phyloP scores from a whole-genome alignment of 2,113 vertebrate genomes.

The Nerophis lumbriciformis region DNA sequence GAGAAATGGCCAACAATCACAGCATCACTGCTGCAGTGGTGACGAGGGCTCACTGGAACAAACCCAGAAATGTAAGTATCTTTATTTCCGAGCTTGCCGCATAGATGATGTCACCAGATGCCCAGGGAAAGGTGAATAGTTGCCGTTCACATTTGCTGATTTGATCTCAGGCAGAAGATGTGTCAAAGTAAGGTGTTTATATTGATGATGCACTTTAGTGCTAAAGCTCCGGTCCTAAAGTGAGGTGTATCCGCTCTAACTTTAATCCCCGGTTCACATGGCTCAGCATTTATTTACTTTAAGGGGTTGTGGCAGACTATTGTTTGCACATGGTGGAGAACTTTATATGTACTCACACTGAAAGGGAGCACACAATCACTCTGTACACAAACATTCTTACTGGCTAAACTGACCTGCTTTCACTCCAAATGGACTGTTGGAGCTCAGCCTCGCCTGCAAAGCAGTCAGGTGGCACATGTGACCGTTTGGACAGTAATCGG shows the following conservation, averaged over 20 bases:
- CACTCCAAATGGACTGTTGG: conserved; percentile 2
- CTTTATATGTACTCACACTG: conserved; percentile 56
- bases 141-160: background rate
- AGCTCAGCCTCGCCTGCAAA: conserved; percentile 1
- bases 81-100: conserved; percentile 17
- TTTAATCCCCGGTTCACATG: conserved; percentile 31
- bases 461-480: background rate
- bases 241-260: background rate
- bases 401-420: conserved; percentile 12
- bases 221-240: background rate
- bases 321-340: conserved; percentile 71
- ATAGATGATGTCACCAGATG: conserved; percentile 3
- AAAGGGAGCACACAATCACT: conserved; percentile 44
- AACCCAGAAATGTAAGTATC: conserved; percentile 53
- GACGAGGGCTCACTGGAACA: conserved; percentile 47
- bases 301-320: conserved; percentile 51
- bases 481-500: background rate
- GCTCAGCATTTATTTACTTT: conserved; percentile 54
- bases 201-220: conserved; percentile 1
- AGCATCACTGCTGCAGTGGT: conserved; percentile 19
- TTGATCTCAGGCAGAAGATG: background rate
- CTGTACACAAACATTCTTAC: conserved; percentile 48
- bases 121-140: background rate
- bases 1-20: conserved; percentile 43
- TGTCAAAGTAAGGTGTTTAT: background rate